Base-by-base conservation (phyloP, 2,113 vertebrate species). In the Heterotis niloticus region DNA sequence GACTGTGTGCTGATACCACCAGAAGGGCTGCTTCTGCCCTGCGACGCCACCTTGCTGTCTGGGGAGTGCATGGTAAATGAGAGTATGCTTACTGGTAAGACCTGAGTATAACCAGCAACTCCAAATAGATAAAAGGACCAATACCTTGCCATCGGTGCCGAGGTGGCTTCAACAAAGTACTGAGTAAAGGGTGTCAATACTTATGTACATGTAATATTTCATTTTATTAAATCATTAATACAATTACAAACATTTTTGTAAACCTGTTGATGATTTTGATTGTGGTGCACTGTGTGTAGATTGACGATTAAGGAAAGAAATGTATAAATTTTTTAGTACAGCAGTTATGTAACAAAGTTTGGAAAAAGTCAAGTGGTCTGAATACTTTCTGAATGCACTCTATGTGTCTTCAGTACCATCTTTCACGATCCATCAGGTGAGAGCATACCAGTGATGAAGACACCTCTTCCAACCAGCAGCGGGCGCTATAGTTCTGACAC, bases 21-120 rank as follows among this genome's bases (percentile, higher is more conserved):
- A 13, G 80, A 73, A 5, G 85, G 83, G 11, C 67, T 84, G 76
- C 52, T 75, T 11, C 26, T 86, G 68, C 85, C 85, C 3, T 86
- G 81, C 4, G 85, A 86, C 18, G 85, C 85, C 1, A 83, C 81
- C 60, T 78, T 86, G 76, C 29, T 84, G 26, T 79, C 76, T 5
- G 85, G 85, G 26, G 83, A 80, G 3, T 84, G 83, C 65, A 80
- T 86, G 0, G 83, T 81, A 68, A 86, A 86, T 34, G 85, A 86
- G 78, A 86, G 85, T 81, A 78, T 86, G 85, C 75, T 86, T 10
- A 86, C 85, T 0, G 85, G 85, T 86, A 75, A 51, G 79, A 0
- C 7, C 34, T 44, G 34, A 44, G 34, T 44, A 44, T 44, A 44
- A 7, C 34, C 34, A 44, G 34, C 34, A 44, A 7, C 34, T 44